Base-by-base conservation (phyloP, 2,113 vertebrate species). In the Jaculus jaculus region DNA sequence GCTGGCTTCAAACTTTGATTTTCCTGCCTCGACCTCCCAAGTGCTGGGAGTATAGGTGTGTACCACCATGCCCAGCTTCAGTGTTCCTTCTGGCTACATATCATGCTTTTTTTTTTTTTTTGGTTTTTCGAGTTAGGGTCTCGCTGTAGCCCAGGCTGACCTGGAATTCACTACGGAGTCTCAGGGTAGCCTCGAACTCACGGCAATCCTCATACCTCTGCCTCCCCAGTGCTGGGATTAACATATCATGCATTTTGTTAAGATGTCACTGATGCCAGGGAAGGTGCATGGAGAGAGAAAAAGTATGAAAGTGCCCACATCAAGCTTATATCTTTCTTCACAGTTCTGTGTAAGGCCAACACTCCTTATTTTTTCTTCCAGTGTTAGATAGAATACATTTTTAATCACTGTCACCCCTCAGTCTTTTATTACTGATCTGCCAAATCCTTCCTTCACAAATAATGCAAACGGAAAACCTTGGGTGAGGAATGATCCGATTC, bases 361-460 rank as follows among this genome's bases (percentile, higher is more conserved):
- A 73, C 12, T 51, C 16, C 54, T 2, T 65, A 60, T 24, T 5
- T 63, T 60, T 39, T 9, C 63, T 85, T 84, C 42, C 88, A 90
- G 37, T 34, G 26, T 18, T 69, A 78, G 63, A 39, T 88, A 42
- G 85, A 42, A 81, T 11, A 84, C 58, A 74, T n/a, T 73, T 84
- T 37, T 66, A 78, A 90, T 92, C 37, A 73, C 18, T 24, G 5
- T 85, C 26, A 73, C 47, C 73, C 7, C 84, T 85, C 18, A 32
- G 26, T 54, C 1, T 66, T 93, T 81, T 39, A 72, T 61, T 83
- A 71, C 23, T 91, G 24, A 58, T 78, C 20, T 80, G 28, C 16
- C 69, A 90, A 79, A 71, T 66, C 58, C 58, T 75, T 94, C 78
- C 42, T 94, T 89, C 24, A 72, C 39, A 86, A 92, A 84, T 12